Conservation (phyloP, 2,113 vertebrate species). For the Carassius auratus region DNA sequence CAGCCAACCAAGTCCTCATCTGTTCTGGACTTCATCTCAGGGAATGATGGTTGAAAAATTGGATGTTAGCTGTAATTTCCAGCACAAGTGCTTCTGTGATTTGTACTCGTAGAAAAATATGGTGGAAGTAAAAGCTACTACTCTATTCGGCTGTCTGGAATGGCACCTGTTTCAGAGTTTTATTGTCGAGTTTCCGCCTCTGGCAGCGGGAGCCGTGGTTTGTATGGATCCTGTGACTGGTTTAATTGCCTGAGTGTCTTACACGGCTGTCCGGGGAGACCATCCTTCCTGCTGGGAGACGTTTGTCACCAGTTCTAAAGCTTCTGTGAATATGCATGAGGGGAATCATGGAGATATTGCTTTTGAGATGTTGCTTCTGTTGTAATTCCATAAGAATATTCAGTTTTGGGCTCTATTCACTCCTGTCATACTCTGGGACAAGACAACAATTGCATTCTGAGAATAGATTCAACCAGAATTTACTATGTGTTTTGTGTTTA, state of each 20-base stretch:
- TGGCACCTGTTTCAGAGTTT: slow-evolving; percentile 21
- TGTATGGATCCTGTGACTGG: slow-evolving; percentile 44
- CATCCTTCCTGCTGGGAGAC: slow-evolving; percentile 40
- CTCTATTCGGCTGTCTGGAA: background rate
- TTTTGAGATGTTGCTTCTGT: slow-evolving; percentile 18
- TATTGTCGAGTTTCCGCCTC: slow-evolving; percentile 18
- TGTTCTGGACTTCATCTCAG: background rate
- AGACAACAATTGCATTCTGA: background rate
- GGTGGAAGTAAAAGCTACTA: slow-evolving; percentile 2
- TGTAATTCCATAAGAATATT: slow-evolving; percentile 38
- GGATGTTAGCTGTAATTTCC: slow-evolving; percentile 32
- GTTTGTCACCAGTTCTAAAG: slow-evolving; percentile 36
- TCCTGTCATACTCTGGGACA: slow-evolving; percentile 17
- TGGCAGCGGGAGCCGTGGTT: slow-evolving; percentile 6
- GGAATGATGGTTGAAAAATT: slow-evolving; percentile 27
- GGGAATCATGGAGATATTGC: background rate
- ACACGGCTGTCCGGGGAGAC: background rate
- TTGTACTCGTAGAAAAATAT: slow-evolving; percentile 27
- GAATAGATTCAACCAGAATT: background rate
- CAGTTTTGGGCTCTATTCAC: slow-evolving; percentile 27
- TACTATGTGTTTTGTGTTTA: background rate
- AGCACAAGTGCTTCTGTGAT: slow-evolving; percentile 21
- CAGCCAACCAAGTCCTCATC: slow-evolving; percentile 9
- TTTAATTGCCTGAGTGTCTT: slow-evolving; percentile 42
- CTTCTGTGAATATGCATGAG: slow-evolving; percentile 46